Conservation (phyloP, 2,888 invertebrate species). For the Nephrotoma guestfalica region DNA sequence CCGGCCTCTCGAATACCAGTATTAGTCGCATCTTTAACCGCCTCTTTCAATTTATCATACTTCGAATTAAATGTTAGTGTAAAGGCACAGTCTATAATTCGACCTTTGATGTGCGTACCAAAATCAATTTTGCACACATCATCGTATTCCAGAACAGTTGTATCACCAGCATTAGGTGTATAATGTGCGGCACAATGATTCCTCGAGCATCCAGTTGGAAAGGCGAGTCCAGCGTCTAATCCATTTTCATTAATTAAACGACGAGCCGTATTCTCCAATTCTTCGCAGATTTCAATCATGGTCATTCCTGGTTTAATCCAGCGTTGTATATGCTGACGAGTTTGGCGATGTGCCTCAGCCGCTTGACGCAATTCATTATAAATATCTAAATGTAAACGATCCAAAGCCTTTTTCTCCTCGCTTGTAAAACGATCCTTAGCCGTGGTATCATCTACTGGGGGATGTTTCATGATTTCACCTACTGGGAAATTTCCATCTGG, state of each 20-base stretch:
- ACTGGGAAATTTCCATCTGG: conserved; percentile 75
- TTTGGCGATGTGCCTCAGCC: conserved; percentile 95
- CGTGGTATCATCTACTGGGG: conserved; percentile 60
- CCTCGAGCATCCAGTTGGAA: conserved; percentile 96
- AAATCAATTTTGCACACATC: conserved; percentile 99
- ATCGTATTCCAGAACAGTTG: conserved; percentile 84
- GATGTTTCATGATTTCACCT: conserved; percentile 80
- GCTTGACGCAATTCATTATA: conserved; percentile 91
- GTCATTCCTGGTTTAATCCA: conserved; percentile 98
- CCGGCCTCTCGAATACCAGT: conserved; percentile 93
- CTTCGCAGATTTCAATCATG: conserved; percentile 97
- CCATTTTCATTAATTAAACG: conserved; percentile 90
- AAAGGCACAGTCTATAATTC: conserved; percentile 98
- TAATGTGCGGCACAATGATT: conserved; percentile 99
- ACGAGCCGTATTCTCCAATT: conserved; percentile 83
- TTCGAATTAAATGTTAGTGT: conserved; percentile 93
- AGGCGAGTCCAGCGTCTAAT: conserved; percentile 83
- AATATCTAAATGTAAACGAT: conserved; percentile 80
- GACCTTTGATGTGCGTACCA: conserved; percentile 94
- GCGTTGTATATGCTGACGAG: conserved; percentile 52
- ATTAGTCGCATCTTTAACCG: conserved; percentile 96
- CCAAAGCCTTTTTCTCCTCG: conserved; percentile 80
- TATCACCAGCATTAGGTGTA: conserved; percentile 96
- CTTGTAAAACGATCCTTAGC: conserved; percentile 74
- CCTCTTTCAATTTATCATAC: conserved; percentile 85